Conservation (phyloP, 2,113 vertebrate species). For the Nycticebus coucang region DNA sequence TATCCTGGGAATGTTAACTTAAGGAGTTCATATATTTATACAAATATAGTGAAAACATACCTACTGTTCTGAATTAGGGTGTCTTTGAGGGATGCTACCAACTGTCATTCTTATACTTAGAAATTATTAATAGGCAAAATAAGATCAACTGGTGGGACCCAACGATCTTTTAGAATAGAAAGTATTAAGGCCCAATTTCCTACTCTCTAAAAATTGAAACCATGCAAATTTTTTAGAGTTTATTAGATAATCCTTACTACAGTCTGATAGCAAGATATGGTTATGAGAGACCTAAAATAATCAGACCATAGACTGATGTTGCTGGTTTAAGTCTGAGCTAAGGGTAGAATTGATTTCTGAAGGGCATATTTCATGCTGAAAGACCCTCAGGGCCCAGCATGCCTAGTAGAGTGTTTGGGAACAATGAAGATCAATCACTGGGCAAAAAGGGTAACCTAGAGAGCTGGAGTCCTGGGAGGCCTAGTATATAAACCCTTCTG, state of each 20-base stretch:
- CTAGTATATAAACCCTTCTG: background rate
- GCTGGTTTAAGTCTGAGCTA: background rate
- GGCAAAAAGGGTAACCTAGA: background rate
- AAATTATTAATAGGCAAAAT: background rate
- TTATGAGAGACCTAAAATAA: background rate
- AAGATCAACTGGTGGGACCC: background rate
- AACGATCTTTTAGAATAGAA: background rate
- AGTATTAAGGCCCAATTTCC: background rate
- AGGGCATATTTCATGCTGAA: background rate
- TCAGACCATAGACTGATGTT: background rate
- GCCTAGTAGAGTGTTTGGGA: background rate
- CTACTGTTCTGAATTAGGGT: background rate
- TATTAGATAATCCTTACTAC: background rate
- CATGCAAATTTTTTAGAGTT: background rate
- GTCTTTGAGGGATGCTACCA: background rate
- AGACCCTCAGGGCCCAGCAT: background rate
- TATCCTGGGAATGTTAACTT: background rate
- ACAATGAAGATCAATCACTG: background rate
- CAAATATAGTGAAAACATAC: background rate
- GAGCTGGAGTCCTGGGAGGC: background rate
- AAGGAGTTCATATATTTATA: background rate
- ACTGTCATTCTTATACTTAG: background rate
- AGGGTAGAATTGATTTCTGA: background rate
- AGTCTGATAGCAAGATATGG: background rate
- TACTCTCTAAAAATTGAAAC: background rate